Evolutionary conservation across 2,888 invertebrate genomes (phyloP).

Genomic region (Acrocera orbiculus): DNA sequence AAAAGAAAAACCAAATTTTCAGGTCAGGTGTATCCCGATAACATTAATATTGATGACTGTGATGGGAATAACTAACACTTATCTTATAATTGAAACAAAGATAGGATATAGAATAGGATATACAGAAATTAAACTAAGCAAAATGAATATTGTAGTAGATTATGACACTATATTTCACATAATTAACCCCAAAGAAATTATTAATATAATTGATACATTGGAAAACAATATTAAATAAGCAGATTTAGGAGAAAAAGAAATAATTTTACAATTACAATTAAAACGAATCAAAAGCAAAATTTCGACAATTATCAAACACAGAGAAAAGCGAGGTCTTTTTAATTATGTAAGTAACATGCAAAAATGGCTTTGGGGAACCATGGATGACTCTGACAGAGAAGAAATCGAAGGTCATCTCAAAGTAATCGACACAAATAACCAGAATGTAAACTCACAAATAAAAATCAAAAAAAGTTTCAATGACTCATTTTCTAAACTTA

Average conservation of each 20-base stretch:
- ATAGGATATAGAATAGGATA: background rate
- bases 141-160: no score
- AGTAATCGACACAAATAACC: constrained; percentile 2
- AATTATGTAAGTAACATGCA: constrained; percentile 1
- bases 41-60: background rate
- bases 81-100: background rate
- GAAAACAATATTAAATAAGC: background rate
- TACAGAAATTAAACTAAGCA: background rate
- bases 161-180: constrained; percentile 1
- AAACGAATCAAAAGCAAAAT: constrained; percentile 1
- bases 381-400: background rate
- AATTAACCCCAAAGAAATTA: background rate
- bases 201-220: background rate
- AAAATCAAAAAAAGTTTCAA: constrained; percentile 1
- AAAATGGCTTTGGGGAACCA: constrained; percentile 6
- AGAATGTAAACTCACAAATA: constrained; percentile 5
- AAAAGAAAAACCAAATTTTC: background rate
- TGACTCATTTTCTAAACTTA: background rate
- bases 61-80: background rate
- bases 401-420: constrained; percentile 5
- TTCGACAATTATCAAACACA: no score
- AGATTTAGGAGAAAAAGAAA: background rate
- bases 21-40: background rate
- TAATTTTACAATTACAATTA: constrained; percentile 1
- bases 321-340: constrained; percentile 2